Evolutionary conservation across 2,888 invertebrate genomes (phyloP).

Genomic region (Caenorhabditis drosophilae): DNA sequence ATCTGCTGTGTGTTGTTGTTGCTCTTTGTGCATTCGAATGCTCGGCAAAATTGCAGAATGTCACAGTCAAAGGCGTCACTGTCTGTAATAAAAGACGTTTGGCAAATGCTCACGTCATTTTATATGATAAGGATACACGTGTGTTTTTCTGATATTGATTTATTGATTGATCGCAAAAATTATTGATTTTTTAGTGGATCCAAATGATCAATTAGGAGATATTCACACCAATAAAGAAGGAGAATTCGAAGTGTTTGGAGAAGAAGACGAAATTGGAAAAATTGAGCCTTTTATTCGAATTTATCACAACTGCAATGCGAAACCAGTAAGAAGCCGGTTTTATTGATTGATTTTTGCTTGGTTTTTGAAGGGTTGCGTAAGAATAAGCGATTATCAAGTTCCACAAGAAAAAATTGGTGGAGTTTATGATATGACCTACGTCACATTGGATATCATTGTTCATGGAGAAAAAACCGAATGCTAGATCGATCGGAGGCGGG

Average conservation of each 20-base stretch:
- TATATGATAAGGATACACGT: constrained; percentile 56
- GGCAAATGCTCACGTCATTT: constrained; percentile 47
- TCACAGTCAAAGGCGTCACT: constrained; percentile 53
- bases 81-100: constrained; percentile 53
- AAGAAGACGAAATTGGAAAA: constrained; percentile 54
- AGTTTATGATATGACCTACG: constrained; percentile 51
- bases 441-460: constrained; percentile 40
- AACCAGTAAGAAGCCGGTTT: too few relatives aligned
- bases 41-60: constrained; percentile 41
- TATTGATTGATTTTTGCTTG: too few relatives aligned
- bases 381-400: constrained; percentile 39
- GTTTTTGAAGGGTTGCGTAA: constrained; percentile 39
- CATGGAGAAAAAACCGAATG: constrained; percentile 45
- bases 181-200: constrained; percentile 45
- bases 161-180: neutral
- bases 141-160: constrained; percentile 7
- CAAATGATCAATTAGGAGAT: constrained; percentile 49
- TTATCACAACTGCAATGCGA: constrained; percentile 48
- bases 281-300: constrained; percentile 56
- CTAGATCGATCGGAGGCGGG: too few relatives aligned
- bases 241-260: constrained; percentile 51
- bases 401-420: constrained; percentile 44
- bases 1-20: too few relatives aligned
- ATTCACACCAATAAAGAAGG: constrained; percentile 54
- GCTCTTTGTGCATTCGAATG: constrained; percentile 10